Evolutionary conservation across 92 coral and sea anemone genomes (phyloP), one percentile per base, ranked within the genome.

Genomic region (Epizoanthus rinbou): DNA sequence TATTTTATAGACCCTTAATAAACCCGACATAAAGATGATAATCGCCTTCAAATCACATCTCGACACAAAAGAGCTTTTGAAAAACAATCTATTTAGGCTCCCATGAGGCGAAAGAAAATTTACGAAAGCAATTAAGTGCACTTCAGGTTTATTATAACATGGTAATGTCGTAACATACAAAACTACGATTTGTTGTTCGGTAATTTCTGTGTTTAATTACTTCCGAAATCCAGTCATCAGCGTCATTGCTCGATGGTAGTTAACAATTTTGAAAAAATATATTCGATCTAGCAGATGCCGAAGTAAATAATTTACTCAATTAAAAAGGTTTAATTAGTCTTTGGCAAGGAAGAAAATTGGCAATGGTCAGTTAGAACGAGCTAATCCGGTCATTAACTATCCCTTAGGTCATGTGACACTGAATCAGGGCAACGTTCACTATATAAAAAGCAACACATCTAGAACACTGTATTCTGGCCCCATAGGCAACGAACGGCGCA

Each of bases 111-210:
- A 78, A 78, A 60, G 71, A 62, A 78, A 78, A 80, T 74, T 80
- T 79, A 56, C 75, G 76, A 82, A 85, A 85, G 75, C 81, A 79
- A 85, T 84, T 88, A 79, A 74, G 79, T 68, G 84, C 83, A 85
- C 80, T 85, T 80, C 82, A 59, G 86, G 73, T 82, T 88, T 80
- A 80, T 71, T 80, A 50, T 41, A 62, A 19, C 82, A 23, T 22
- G 82, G 41, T 78, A 78, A 78, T 62, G 82, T 58, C 69, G 70
- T 60, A 65, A 84, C 79, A 85, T 80, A 80, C 84, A 79, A 85
- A 75, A 58, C 57, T 72, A 63, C 86, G 88, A 88, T 88, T 88
- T 88, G 91, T 74, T 83, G 88, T 73, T 85, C 85, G 71, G 82
- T 85, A 80, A 88, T 88, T 39, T 74, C 74, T 67, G 23, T 47